Evolutionary conservation across 2,888 invertebrate species (phyloP).

Genomic region (Scaptomyza reducta): DNA sequence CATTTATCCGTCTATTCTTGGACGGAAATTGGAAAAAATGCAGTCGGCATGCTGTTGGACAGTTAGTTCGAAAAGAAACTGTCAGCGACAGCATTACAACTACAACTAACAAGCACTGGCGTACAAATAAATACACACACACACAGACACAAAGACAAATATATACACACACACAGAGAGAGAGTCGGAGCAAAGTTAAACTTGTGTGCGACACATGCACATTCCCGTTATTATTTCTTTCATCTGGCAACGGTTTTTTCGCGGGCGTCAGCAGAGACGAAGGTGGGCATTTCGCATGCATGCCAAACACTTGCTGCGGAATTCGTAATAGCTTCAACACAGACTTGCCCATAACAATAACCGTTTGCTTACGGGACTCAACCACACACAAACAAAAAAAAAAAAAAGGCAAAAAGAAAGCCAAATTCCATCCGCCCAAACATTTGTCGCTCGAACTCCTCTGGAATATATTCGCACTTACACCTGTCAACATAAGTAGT

Average conservation of each 20-base stretch:
- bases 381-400: not conserved
- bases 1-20: constrained; percentile 9
- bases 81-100: constrained; percentile 65
- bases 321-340: constrained; percentile 5
- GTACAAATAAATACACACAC: constrained; percentile 1
- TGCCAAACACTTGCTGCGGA: constrained; percentile 7
- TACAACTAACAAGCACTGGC: constrained; percentile 30
- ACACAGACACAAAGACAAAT: not conserved
- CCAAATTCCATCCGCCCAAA: not conserved
- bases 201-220: constrained; percentile 19
- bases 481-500: not conserved
- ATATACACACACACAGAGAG: not conserved
- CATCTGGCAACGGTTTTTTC: not conserved
- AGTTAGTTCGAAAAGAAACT: constrained; percentile 43
- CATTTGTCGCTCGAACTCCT: not conserved
- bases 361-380: not conserved
- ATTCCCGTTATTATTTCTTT: constrained; percentile 10
- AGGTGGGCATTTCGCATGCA: constrained; percentile 1
- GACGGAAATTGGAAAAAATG: constrained; percentile 44
- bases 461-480: not conserved
- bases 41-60: constrained; percentile 42
- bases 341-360: constrained; percentile 4
- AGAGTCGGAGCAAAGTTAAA: constrained; percentile 1
- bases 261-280: not conserved
- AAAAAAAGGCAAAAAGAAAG: not conserved